A percentile compares a stretch with the other conserved stretches of the same genome.
phyloP scores from a whole-genome alignment of 1,140 invertebrate species.

The Subanguina moxae region DNA sequence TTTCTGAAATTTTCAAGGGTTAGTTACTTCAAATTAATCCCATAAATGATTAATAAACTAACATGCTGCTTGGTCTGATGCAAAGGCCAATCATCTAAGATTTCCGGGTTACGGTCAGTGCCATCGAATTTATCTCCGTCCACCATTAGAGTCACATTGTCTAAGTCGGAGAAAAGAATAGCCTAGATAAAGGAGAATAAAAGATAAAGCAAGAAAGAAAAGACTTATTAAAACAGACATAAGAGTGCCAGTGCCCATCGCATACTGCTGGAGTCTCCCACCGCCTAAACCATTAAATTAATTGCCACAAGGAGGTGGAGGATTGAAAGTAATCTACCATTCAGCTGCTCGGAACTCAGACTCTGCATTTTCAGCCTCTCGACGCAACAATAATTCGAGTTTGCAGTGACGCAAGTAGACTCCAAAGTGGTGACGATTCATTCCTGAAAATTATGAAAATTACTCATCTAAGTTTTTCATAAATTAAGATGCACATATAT shows the following conservation, averaged over 20 bases:
- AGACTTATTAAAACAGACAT: conserved; percentile 58
- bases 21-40: conserved; percentile 18
- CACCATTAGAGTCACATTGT: conserved; percentile 62
- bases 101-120: conserved; percentile 70
- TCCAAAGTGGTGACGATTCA: conserved; percentile 96
- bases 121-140: conserved; percentile 79
- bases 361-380: conserved; percentile 83
- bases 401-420: conserved; percentile 93
- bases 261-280: conserved; percentile 84
- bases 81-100: conserved; percentile 98
- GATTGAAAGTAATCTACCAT: conserved; percentile 63
- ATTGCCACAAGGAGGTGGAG: too few species aligned
- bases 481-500: conserved; percentile 4
- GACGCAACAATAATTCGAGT: conserved; percentile 81
- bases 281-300: conserved; percentile 62
- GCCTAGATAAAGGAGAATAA: conserved; percentile 62
- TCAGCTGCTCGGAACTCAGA: conserved; percentile 95
- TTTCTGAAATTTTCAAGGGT: conserved; percentile 64
- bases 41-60: not conserved
- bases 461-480: conserved; percentile 7
- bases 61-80: conserved; percentile 77
- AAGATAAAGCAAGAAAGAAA: too few species aligned
- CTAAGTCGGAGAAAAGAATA: conserved; percentile 79
- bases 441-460: conserved; percentile 46
- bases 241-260: conserved; percentile 98